Conservation (phyloP, 2,113 vertebrate genomes). For the Mus pahari region DNA sequence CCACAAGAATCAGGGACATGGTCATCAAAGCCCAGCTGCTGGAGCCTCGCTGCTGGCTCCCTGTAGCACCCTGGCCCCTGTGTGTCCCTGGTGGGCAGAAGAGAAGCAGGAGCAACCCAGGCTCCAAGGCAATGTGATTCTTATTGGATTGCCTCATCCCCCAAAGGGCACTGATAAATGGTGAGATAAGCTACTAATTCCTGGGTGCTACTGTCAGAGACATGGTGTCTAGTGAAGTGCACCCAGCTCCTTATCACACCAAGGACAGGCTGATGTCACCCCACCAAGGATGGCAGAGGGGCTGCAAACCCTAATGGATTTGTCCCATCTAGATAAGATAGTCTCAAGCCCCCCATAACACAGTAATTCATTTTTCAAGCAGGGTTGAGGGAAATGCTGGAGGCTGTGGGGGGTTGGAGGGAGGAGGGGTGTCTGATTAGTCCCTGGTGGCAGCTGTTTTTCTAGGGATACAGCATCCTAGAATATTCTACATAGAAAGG, state of each 20-base stretch:
- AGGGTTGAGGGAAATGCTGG: background rate
- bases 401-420: too few relatives aligned
- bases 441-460: background rate
- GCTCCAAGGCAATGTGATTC: rapidly evolving
- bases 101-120: background rate
- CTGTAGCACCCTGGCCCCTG: background rate
- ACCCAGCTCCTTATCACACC: constrained; percentile 54
- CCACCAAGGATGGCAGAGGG: background rate
- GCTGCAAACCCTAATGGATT: constrained; percentile 21
- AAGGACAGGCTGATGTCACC: constrained; percentile 70
- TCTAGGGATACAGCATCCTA: constrained; percentile 4
- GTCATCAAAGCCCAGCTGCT: background rate
- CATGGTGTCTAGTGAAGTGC: background rate
- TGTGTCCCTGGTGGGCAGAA: background rate
- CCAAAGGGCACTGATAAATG: constrained; percentile 71
- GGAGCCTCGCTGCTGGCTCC: background rate
- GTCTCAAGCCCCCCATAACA: background rate
- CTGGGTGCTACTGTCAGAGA: background rate
- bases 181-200: constrained; percentile 70
- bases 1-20: rapidly evolving
- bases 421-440: background rate
- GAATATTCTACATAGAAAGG: background rate
- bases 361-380: constrained; percentile 10
- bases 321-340: constrained; percentile 36
- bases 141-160: background rate